phyloP scores from a whole-genome alignment of 2,113 vertebrate species.

The Gopherus evgoodei region DNA sequence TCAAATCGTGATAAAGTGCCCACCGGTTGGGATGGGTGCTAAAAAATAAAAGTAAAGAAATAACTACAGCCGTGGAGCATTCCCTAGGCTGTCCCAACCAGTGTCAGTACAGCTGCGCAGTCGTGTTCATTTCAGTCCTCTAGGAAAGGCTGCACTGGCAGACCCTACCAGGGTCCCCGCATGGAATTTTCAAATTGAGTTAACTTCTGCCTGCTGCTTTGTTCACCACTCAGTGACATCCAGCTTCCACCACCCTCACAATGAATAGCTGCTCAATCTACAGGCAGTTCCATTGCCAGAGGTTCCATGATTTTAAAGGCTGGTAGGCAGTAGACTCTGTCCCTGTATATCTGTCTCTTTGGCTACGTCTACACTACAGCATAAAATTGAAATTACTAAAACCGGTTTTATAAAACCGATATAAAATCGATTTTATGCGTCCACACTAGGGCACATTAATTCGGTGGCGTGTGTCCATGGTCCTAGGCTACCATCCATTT shows the following conservation, averaged over 20 bases:
- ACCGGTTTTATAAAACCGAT: too few relatives aligned
- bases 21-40: background rate
- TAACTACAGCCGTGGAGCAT: background rate
- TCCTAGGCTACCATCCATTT: too few relatives aligned
- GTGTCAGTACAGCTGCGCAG: accelerated
- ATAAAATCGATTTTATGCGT: too few relatives aligned
- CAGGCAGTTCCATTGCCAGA: background rate
- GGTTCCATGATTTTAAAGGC: background rate
- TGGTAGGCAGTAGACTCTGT: background rate
- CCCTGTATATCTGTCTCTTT: background rate
- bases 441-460: too few relatives aligned
- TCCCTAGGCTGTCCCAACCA: background rate
- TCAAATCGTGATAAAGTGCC: accelerated
- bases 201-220: background rate
- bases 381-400: too few relatives aligned
- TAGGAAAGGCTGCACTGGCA: background rate
- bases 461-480: too few relatives aligned
- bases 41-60: background rate
- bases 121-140: background rate
- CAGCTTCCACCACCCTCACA: background rate
- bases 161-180: background rate
- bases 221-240: background rate
- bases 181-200: background rate
- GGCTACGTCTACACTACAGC: too few relatives aligned
- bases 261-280: background rate